Conservation (phyloP, 2,113 vertebrate genomes). For the Serranochromis macrocephalus region DNA sequence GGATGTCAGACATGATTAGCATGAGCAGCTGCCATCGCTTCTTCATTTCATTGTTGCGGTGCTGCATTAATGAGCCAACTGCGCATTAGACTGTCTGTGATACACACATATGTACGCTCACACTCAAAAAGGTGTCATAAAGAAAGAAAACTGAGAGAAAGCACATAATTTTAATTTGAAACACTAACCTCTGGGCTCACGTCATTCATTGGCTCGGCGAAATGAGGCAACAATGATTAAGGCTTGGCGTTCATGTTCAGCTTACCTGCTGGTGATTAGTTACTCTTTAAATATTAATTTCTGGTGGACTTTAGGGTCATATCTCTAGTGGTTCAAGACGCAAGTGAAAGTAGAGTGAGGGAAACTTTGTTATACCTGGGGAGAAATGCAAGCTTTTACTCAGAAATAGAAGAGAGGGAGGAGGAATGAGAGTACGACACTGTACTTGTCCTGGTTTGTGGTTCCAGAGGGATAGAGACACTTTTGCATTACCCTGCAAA, state of each 20-base stretch:
- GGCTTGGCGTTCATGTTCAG: not conserved
- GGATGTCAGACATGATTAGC: slow-evolving; percentile 26
- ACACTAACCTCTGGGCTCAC: not conserved
- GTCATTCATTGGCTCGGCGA: not conserved
- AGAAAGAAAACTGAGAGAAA: not conserved
- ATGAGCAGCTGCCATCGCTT: slow-evolving; percentile 4
- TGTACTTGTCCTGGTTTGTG: slow-evolving; percentile 62
- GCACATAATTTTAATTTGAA: not conserved
- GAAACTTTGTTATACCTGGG: not conserved
- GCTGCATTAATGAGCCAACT: not conserved
- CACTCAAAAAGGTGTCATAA: not conserved
- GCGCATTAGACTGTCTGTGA: not conserved
- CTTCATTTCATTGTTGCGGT: not conserved
- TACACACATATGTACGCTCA: not conserved
- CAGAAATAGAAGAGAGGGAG: slow-evolving; percentile 30
- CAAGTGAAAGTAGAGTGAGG: not conserved
- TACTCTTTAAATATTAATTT: not conserved
- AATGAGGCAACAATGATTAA: not conserved
- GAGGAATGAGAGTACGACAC: slow-evolving; percentile 26
- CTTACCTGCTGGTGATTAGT: not conserved
- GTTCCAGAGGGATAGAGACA: slow-evolving; percentile 57
- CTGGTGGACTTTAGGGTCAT: not conserved
- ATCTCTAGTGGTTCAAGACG: not conserved
- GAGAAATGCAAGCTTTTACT: slow-evolving; percentile 23
- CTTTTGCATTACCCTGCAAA: slow-evolving; percentile 48